phyloP scores from a whole-genome alignment of 2,888 invertebrate species.

The Cantharis nigra region DNA sequence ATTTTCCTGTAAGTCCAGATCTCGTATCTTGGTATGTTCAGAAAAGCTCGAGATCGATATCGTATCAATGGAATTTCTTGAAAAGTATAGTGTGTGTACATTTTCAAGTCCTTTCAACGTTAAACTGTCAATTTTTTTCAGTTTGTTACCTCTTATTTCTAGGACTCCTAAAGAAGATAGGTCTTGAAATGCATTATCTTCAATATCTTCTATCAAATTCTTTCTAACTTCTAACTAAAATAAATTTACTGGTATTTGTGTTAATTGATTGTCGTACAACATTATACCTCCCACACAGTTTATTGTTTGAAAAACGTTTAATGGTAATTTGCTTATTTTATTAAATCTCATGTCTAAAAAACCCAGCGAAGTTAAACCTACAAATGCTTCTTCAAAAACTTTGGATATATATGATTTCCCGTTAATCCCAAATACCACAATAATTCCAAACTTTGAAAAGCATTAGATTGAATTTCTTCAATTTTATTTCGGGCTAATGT shows the following conservation, averaged over 20 bases:
- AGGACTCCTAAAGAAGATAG: neutral
- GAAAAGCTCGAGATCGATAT: neutral
- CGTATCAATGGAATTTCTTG: neutral
- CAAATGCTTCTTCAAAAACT: neutral
- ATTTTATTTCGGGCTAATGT: no score
- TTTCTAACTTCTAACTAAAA: no score
- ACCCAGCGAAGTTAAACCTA: neutral
- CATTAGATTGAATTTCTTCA: no score
- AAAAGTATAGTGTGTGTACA: neutral
- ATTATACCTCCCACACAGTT: neutral
- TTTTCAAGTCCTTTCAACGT: neutral
- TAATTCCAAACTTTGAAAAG: neutral
- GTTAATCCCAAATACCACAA: neutral
- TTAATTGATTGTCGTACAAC: neutral
- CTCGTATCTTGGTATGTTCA: neutral
- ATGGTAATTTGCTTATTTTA: neutral
- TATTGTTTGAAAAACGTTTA: neutral
- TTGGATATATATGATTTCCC: neutral
- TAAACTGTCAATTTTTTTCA: neutral
- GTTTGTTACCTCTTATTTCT: neutral
- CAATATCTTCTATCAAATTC: neutral
- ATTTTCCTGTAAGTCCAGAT: neutral
- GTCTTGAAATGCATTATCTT: neutral
- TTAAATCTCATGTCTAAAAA: neutral
- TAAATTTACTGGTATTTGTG: neutral